Base-by-base conservation (phyloP, 2,888 invertebrate genomes). In the Thera britannica region DNA sequence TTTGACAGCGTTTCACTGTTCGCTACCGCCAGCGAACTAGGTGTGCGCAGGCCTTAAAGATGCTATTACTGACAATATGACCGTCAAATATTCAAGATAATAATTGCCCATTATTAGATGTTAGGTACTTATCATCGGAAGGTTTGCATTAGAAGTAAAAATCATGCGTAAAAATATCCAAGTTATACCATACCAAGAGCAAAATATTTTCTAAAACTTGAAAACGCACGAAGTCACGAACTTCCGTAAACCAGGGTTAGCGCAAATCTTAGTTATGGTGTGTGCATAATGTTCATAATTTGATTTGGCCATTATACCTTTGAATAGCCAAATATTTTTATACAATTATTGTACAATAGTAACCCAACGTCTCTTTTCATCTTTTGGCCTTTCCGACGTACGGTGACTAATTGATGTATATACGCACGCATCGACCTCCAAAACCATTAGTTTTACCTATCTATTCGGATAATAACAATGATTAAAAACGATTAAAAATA, bases 51-150 rank as follows among this genome's bases (percentile, higher is more conserved):
- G n/a, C n/a, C n/a, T n/a, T n/a, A n/a, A 68, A 62, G 67, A 68
- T 59, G 58, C 55, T 66, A 68, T 48, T 61, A 67, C 56, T n/a
- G 23, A 46, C 51, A 59, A 51, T 59, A 59, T 69, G 68, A 59
- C 51, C 55, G 54, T 48, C 62, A 62, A 67, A 62, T 12, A 52
- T 11, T 46, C 44, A 9, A 9, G 44, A 46, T 46, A 46, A 46
- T 46, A 9, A 9, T 46, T 9, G 9, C 44, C 44, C 44, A 46
- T 46, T 46, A 46, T 9, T 46, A 46, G 7, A 51, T 51, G 51
- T 52, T 9, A 51, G 52, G 49, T 49, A 49, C n/a, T 7, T 49
- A 12, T 49, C 3, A 49, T 12, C 2, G 3, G 12, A 12, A 12
- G 49, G 12, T 49, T 49, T 49, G 2, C 44, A 46, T 46, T 46